Conservation (phyloP, 1,140 invertebrate species). For the Ruditapes philippinarum region DNA sequence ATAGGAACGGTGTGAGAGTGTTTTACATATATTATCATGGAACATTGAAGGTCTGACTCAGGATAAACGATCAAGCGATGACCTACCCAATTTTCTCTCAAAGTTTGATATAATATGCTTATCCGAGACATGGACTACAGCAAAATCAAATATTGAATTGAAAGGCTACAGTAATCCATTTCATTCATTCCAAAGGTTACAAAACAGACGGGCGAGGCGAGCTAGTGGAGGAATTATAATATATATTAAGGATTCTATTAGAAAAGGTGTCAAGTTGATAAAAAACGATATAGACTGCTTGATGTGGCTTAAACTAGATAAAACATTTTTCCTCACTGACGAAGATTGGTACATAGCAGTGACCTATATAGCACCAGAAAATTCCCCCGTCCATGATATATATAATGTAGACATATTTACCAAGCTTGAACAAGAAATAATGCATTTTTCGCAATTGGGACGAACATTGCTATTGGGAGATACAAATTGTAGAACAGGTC, state of each 20-base stretch:
- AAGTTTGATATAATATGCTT: not conserved
- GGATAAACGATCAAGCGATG: not conserved
- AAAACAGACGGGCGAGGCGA: not conserved
- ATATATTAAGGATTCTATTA: not conserved
- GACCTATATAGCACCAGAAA: not conserved
- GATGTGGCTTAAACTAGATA: not conserved
- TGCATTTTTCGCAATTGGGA: not conserved
- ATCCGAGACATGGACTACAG: not conserved
- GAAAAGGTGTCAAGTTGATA: not conserved
- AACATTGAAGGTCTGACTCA: not conserved
- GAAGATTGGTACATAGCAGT: not conserved
- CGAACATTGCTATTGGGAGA: not conserved
- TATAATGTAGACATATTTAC: slow-evolving; percentile 9
- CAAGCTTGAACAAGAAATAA: not conserved
- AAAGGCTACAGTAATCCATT: not conserved
- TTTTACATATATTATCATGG: not conserved
- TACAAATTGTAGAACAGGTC: not conserved
- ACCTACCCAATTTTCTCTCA: not conserved
- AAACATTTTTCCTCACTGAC: not conserved
- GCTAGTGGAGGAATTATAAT: not conserved
- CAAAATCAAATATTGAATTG: not conserved
- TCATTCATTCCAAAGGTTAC: not conserved
- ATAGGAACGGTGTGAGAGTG: not conserved
- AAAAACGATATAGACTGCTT: not conserved
- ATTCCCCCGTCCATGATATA: not conserved